phyloP scores from a whole-genome alignment of 2,888 invertebrate genomes.

The Ophion slaviceki region DNA sequence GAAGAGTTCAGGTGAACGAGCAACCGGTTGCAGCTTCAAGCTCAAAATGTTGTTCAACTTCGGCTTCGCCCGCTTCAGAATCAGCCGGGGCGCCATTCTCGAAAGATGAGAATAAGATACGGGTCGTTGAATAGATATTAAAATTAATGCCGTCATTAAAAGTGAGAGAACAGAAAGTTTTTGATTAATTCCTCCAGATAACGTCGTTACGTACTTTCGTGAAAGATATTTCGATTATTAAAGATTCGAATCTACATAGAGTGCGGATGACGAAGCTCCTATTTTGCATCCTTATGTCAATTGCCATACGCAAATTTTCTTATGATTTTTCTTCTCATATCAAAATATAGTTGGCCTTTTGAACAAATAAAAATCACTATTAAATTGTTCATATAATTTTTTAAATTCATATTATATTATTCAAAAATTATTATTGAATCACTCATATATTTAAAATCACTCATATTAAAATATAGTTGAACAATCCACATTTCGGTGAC shows the following conservation, averaged over 20 bases:
- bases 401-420: too few relatives aligned
- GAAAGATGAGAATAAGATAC: constrained; percentile 57
- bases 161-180: constrained; percentile 49
- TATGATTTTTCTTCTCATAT: too few relatives aligned
- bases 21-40: constrained; percentile 64
- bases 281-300: background rate
- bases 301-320: background rate
- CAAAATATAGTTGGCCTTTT: too few relatives aligned
- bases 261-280: background rate
- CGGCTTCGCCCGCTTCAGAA: constrained; percentile 37
- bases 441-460: too few relatives aligned
- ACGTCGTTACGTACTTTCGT: constrained; percentile 52
- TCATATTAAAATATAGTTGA: too few relatives aligned
- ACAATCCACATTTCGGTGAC: too few relatives aligned
- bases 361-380: too few relatives aligned
- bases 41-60: constrained; percentile 49
- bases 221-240: constrained; percentile 10
- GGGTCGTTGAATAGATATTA: constrained; percentile 64
- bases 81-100: constrained; percentile 31
- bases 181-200: constrained; percentile 58
- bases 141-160: constrained; percentile 64
- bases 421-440: too few relatives aligned
- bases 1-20: constrained; percentile 30
- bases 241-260: constrained; percentile 5
- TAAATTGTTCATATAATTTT: too few relatives aligned